These are phyloP conservation scores for Harpalus rufipes DNA, from an alignment of 2,888 invertebrate species.

Conservation along the genomic window DNA sequence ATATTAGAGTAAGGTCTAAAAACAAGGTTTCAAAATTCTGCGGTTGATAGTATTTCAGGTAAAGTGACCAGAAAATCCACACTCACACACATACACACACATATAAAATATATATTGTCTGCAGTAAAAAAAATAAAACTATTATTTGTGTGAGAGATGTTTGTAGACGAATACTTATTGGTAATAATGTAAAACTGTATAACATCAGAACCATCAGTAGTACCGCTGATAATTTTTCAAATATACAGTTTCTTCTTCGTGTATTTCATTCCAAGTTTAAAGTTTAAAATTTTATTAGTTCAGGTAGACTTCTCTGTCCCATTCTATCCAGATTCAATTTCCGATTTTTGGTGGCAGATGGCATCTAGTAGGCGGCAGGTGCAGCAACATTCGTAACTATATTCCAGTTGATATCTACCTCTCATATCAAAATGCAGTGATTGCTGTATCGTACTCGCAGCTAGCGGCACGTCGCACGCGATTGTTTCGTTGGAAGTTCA, in stretches of 20 bases:
- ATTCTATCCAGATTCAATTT: conserved; percentile 48
- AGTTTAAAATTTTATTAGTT: conserved; percentile 4
- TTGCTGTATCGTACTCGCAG: conserved; percentile 35
- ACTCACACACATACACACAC: too few relatives aligned
- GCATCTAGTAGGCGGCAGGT: conserved; percentile 20
- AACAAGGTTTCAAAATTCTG: too few relatives aligned
- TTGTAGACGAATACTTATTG: too few relatives aligned
- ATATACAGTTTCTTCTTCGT: not conserved
- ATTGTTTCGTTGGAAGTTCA: conserved; percentile 50
- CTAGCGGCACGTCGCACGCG: conserved; percentile 18
- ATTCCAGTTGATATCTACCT: conserved; percentile 30
- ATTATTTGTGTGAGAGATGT: too few relatives aligned
- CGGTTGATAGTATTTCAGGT: too few relatives aligned
- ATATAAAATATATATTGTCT: too few relatives aligned
- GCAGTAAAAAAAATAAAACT: too few relatives aligned
- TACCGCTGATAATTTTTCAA: too few relatives aligned
- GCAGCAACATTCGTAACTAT: conserved; percentile 31
- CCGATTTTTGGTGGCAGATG: conserved; percentile 50
- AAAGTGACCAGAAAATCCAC: too few relatives aligned
- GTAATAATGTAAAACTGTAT: too few relatives aligned
- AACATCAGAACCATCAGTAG: too few relatives aligned
- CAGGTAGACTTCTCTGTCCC: not conserved
- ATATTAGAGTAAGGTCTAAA: too few relatives aligned
- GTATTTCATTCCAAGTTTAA: not conserved
- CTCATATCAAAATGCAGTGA: conserved; percentile 58